These are phyloP conservation scores for Pangasius krempfi DNA, from an alignment of 2,797 vertebrate species.

Conservation along the genomic window DNA sequence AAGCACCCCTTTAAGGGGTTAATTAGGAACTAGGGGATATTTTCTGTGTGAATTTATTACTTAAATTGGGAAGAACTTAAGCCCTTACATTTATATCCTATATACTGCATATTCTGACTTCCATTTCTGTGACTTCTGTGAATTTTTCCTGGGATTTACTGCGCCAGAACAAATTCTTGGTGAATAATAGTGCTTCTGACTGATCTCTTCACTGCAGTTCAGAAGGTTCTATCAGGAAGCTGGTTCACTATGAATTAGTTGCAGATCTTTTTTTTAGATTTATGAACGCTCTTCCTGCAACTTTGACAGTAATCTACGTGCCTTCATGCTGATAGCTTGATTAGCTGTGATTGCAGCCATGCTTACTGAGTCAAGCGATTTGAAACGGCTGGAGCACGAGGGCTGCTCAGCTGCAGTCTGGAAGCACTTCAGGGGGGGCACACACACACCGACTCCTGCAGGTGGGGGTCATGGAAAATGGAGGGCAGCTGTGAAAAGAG, in stretches of 20 bases:
- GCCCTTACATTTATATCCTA: neutral
- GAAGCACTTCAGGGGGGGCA: slow-evolving; percentile 72
- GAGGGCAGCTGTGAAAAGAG: slow-evolving; percentile 54
- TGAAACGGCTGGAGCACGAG: slow-evolving; percentile 64
- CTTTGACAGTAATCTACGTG: slow-evolving; percentile 60
- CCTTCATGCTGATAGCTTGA: slow-evolving; percentile 57
- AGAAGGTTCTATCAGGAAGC: neutral
- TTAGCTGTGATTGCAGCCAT: slow-evolving; percentile 68
- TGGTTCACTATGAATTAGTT: neutral
- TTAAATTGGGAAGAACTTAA: neutral
- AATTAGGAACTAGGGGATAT: neutral
- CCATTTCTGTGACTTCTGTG: neutral
- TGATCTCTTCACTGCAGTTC: neutral
- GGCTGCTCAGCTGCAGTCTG: slow-evolving; percentile 66
- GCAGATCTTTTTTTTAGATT: slow-evolving; percentile 3
- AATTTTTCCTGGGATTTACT: neutral
- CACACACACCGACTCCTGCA: slow-evolving; percentile 60
- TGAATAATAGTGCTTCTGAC: neutral
- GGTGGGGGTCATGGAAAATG: slow-evolving; percentile 52
- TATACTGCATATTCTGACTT: neutral
- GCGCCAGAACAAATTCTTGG: neutral
- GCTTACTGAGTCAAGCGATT: slow-evolving; percentile 61
- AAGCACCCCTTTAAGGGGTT: no score
- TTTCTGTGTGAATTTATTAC: neutral
- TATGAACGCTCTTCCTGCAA: slow-evolving; percentile 25